phyloP scores from a whole-genome alignment of 1,140 invertebrate genomes.

The Caligus rogercresseyi region DNA sequence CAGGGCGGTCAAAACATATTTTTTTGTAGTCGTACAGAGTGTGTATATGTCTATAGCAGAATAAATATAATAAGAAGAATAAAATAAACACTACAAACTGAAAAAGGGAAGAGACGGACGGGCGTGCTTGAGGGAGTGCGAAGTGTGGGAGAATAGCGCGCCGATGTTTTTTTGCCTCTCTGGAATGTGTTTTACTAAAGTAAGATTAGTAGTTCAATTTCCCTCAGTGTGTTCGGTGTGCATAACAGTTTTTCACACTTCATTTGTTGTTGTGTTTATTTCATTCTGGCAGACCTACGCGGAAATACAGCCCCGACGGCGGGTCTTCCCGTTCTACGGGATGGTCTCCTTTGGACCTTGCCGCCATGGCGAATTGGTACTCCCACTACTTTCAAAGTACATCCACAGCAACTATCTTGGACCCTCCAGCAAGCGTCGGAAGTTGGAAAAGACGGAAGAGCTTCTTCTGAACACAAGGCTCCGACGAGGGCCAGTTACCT shows the following conservation, averaged over 20 bases:
- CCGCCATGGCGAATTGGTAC: background rate
- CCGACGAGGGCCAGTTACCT: constrained; percentile 10
- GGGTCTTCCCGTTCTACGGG: background rate
- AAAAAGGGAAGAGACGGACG: background rate
- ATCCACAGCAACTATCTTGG: background rate
- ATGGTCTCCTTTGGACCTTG: constrained; percentile 1
- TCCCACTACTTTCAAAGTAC: background rate
- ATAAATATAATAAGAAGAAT: background rate
- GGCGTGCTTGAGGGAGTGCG: background rate
- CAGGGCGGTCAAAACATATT: background rate
- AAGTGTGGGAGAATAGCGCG: background rate
- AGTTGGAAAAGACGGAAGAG: background rate
- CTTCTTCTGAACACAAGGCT: background rate
- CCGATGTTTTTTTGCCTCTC: background rate
- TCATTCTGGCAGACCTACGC: background rate
- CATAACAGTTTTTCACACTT: background rate
- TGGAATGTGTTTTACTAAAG: too few species aligned
- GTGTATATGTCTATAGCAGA: too few species aligned
- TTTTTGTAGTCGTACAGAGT: too few species aligned
- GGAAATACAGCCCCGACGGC: background rate
- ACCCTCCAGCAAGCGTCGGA: constrained; percentile 3
- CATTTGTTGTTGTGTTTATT: background rate
- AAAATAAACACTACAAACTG: background rate
- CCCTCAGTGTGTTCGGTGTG: background rate
- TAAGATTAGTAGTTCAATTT: background rate